phyloP scores from a whole-genome alignment of 2,113 vertebrate species.

The Zapus hudsonius region DNA sequence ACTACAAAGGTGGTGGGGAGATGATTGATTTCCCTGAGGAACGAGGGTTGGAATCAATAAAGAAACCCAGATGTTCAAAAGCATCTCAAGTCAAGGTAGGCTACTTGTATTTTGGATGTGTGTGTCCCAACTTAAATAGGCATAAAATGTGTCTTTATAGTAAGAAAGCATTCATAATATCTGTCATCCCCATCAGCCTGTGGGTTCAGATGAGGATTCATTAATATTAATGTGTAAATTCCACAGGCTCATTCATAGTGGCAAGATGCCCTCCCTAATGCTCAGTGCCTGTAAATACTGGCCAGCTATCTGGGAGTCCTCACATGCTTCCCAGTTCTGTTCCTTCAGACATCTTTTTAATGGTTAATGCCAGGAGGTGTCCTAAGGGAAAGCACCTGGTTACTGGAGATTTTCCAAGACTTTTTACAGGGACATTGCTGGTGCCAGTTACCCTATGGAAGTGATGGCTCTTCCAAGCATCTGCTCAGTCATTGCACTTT shows the following conservation, averaged over 20 bases:
- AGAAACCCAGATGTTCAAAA: neutral
- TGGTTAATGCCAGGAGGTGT: neutral
- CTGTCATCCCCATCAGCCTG: neutral
- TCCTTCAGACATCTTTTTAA: neutral
- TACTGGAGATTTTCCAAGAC: neutral
- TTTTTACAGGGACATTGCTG: neutral
- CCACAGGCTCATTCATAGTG: conserved; percentile 6
- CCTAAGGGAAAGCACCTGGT: conserved; percentile 13
- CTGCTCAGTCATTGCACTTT: neutral
- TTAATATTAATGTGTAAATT: conserved; percentile 70
- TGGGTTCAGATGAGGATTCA: conserved; percentile 71
- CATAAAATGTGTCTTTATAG: neutral
- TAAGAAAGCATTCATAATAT: neutral
- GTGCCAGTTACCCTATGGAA: neutral
- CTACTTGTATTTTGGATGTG: neutral
- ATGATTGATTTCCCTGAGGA: neutral
- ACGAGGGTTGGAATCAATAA: neutral
- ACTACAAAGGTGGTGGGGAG: neutral
- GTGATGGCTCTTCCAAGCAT: neutral
- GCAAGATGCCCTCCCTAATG: conserved; percentile 32
- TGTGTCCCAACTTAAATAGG: neutral
- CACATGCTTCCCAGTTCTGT: conserved; percentile 16
- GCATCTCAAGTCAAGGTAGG: neutral
- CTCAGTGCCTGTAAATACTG: conserved; percentile 18
- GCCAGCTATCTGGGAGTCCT: conserved; percentile 16